A percentile compares a stretch with the other conserved stretches of the same genome.
Conservation (phyloP, 2,888 invertebrate species). For the Agonopterix subpropinquella region DNA sequence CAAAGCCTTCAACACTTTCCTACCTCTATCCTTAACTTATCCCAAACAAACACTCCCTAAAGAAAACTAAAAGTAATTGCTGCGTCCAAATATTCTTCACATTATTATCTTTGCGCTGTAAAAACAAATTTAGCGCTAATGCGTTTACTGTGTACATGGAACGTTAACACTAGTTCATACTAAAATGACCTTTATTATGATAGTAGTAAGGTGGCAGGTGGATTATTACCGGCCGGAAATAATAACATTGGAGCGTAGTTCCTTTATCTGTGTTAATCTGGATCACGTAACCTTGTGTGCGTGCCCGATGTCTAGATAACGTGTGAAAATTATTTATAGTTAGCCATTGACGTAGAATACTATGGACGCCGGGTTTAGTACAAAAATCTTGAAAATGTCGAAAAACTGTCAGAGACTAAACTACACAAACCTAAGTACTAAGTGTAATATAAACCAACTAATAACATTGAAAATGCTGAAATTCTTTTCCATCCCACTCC, state of each 20-base stretch:
- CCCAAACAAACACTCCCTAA: neutral
- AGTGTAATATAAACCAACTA: too few species aligned
- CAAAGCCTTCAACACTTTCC: neutral
- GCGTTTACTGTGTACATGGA: slow-evolving; percentile 35
- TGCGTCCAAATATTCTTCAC: slow-evolving; percentile 10
- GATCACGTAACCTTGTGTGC: neutral
- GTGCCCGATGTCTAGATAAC: neutral
- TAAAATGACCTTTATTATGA: too few species aligned
- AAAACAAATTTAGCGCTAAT: slow-evolving; percentile 24
- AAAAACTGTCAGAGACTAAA: too few species aligned
- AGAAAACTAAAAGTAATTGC: slow-evolving; percentile 7
- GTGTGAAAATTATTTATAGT: neutral
- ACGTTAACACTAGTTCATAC: neutral
- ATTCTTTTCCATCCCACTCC: too few species aligned
- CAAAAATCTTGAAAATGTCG: too few species aligned
- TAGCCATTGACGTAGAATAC: too few species aligned
- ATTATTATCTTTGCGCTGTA: slow-evolving; percentile 11
- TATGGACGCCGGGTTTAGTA: too few species aligned
- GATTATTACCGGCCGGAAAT: slow-evolving; percentile 11
- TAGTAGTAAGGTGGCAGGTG: too few species aligned
- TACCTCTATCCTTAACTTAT: neutral
- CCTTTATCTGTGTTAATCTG: neutral
- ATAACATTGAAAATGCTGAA: too few species aligned
- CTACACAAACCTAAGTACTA: too few species aligned
- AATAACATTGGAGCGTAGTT: slow-evolving; percentile 10